Evolutionary conservation across 2,797 vertebrate genomes (phyloP).

Genomic region (Buceros bicornis): DNA sequence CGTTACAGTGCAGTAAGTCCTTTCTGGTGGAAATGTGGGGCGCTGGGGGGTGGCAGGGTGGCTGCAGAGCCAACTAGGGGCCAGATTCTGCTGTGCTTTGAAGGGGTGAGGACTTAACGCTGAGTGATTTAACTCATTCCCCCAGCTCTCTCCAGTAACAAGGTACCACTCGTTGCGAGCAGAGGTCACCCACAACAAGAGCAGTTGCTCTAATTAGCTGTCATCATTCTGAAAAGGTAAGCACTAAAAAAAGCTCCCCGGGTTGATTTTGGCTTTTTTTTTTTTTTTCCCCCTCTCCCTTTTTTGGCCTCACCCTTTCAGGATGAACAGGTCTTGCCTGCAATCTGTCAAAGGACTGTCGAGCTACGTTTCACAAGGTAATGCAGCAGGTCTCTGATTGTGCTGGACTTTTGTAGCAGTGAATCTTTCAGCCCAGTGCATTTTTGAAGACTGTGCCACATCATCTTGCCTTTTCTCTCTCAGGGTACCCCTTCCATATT

Average conservation of each 20-base stretch:
- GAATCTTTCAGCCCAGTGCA: neutral
- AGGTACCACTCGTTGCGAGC: neutral
- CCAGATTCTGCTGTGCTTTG: neutral
- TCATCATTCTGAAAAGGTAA: slow-evolving; percentile 29
- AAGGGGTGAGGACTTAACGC: accelerated
- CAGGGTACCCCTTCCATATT: neutral
- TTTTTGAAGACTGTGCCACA: neutral
- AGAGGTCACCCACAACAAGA: neutral
- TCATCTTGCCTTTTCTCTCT: neutral
- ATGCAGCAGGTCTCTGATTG: neutral
- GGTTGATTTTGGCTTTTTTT: neutral
- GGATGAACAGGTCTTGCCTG: neutral
- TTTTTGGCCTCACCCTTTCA: neutral
- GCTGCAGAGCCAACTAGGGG: neutral
- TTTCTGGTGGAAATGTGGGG: neutral
- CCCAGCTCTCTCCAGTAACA: neutral
- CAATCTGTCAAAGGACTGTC: neutral
- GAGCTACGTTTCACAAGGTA: neutral
- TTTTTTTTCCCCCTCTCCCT: accelerated
- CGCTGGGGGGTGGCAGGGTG: neutral
- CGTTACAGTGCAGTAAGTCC: neutral
- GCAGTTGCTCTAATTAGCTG: slow-evolving; percentile 50
- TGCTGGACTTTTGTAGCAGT: neutral
- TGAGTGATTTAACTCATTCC: neutral
- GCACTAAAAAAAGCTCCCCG: neutral